phyloP scores from a whole-genome alignment of 92 coral and sea anemone genomes.

The Palythoa grandiflora region DNA sequence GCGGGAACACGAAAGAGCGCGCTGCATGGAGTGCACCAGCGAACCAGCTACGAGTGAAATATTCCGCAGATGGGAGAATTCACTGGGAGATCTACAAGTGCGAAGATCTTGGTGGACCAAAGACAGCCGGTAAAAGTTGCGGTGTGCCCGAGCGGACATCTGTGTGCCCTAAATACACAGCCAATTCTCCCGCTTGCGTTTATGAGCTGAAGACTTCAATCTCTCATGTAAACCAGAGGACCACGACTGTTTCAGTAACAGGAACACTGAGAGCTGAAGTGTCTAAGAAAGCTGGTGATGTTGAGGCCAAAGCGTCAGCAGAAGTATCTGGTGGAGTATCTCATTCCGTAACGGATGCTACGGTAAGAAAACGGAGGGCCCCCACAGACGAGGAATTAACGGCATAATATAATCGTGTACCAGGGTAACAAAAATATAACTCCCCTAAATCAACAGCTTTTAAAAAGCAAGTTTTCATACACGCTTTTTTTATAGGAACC shows the following conservation, averaged over 20 bases:
- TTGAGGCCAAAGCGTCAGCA: slow-evolving; percentile 49
- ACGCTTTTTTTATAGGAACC: too few relatives aligned
- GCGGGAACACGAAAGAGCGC: slow-evolving; percentile 60
- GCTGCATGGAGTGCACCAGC: slow-evolving; percentile 58
- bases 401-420: too few relatives aligned
- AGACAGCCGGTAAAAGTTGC: too few relatives aligned
- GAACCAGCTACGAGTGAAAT: slow-evolving; percentile 69
- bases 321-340: slow-evolving; percentile 58
- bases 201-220: slow-evolving; percentile 61
- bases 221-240: slow-evolving; percentile 47
- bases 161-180: not conserved
- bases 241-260: slow-evolving; percentile 55
- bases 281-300: slow-evolving; percentile 44
- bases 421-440: too few relatives aligned
- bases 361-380: too few relatives aligned
- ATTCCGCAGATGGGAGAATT: too few relatives aligned
- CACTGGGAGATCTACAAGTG: too few relatives aligned
- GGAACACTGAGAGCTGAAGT: slow-evolving; percentile 56
- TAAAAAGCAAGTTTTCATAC: too few relatives aligned
- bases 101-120: too few relatives aligned
- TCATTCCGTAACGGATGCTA: slow-evolving; percentile 46
- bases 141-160: too few relatives aligned
- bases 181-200: slow-evolving; percentile 63
- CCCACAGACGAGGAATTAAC: too few relatives aligned
- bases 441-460: too few relatives aligned